Evolutionary conservation across 1,140 invertebrate species (phyloP), one percentile per base, ranked within the genome.

Genomic region (Cylas formicarius): DNA sequence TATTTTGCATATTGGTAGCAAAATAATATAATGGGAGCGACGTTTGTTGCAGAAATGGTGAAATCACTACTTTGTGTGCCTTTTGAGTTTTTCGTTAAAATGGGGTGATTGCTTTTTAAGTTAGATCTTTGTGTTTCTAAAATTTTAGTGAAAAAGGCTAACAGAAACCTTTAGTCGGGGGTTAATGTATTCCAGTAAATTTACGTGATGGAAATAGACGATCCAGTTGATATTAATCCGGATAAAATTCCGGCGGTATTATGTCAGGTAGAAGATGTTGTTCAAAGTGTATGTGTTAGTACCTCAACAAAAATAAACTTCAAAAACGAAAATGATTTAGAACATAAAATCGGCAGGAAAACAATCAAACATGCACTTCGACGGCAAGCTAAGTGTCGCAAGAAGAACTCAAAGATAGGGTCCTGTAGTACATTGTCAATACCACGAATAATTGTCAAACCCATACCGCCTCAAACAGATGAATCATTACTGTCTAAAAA

Each of bases 371-470:
- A 82, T 68, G 79, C 80, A 37, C 55, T 84, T 44, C 74, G 81
- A 57, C 84, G 87, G 66, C 84, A 87, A 59, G 84, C 83, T 11
- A 86, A 85, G 53, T 67, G 84, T 44, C 71, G 84, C 52, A 74
- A 81, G 57, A 85, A 86, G 69, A 86, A 84, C 55, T 81, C 78
- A 9, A 80, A 77, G 16, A 80, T 82, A 55, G 82, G 83, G 8
- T 76, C 80, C 33, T 76, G 76, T 35, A 72, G 76, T 21, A 37
- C 46, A 31, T 71, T 76, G 52, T 72, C 80, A 40, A 59, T 82
- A 50, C 80, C 81, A 8, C 69, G 77, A 44, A 82, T 82, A 50
- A 77, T 83, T 50, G 78, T 82, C 10, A 84, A 82, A 62, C 78
- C 80, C 21, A 57, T 81, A 52, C 75, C 79, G 36, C 78, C 78